Evolutionary conservation across 2,888 invertebrate species (phyloP).

Genomic region (Drosophila gaucha): DNA sequence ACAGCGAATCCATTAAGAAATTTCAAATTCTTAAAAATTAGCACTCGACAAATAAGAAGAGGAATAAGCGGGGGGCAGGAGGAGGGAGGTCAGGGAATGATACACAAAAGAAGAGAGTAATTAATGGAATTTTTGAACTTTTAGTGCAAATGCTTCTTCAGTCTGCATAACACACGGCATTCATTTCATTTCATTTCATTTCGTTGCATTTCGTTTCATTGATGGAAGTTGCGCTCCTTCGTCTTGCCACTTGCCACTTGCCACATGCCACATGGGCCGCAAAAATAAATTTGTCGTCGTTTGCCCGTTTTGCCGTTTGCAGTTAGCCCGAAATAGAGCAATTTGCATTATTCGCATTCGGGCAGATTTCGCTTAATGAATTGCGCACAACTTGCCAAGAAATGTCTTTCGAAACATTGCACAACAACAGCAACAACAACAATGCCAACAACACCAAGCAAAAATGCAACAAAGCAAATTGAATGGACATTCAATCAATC

Average conservation of each 20-base stretch:
- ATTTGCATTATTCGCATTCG: constrained; percentile 76
- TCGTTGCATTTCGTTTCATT: constrained; percentile 62
- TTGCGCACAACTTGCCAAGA: constrained; percentile 74
- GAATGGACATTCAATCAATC: neutral
- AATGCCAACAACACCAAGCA: constrained; percentile 1
- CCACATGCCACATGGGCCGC: constrained; percentile 48
- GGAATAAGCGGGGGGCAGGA: neutral
- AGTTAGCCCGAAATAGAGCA: constrained; percentile 70
- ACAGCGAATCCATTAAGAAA: constrained; percentile 58
- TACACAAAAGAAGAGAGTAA: constrained; percentile 44
- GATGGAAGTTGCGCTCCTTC: constrained; percentile 46
- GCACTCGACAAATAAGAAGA: constrained; percentile 27
- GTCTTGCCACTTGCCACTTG: constrained; percentile 6
- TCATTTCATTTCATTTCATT: constrained; percentile 55
- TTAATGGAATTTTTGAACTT: constrained; percentile 76
- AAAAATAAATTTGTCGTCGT: constrained; percentile 74
- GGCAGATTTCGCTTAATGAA: constrained; percentile 70
- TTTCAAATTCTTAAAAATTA: constrained; percentile 71
- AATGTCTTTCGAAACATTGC: constrained; percentile 27
- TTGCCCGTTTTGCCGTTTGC: constrained; percentile 13
- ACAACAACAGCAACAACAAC: constrained; percentile 5
- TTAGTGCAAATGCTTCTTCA: constrained; percentile 57
- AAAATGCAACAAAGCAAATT: neutral
- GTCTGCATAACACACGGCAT: constrained; percentile 44
- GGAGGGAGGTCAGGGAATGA: constrained; percentile 3